Base-by-base conservation (phyloP, 1,140 invertebrate genomes). In the Ceratina australensis region DNA sequence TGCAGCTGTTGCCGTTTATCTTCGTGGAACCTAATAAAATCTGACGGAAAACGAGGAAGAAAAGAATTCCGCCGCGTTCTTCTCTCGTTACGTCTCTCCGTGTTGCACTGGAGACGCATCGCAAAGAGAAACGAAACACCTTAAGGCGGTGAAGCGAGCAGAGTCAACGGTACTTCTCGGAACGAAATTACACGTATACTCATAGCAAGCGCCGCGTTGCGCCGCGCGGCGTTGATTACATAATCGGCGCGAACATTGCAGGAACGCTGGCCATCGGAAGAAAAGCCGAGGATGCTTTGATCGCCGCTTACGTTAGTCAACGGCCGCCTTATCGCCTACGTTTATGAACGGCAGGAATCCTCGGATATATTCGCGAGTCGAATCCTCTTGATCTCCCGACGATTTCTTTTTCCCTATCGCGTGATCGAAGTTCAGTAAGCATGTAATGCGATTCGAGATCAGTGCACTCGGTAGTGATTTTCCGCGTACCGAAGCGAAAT, bases 171-270 rank as follows among this genome's bases (percentile, higher is more conserved):
- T 83, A 82, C 82, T 79, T 73, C 71, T 79, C 18, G 71, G 81
- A 83, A 79, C 64, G 22, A 82, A 83, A 82, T 82, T 82, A 79
- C 18, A 83, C 82, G 52, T 79, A 63, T 74, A 63, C 72, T 74
- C 73, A 33, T 68, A 68, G 80, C 65, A 67, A 15, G 59, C 66
- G 59, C 71, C 54, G 61, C 78, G 80, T 74, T 82, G 82, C 33
- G 33, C 33, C n/a, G 59, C 66, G 59, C 71, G 52, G 61, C 78
- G 81, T 79, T 82, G 82, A 83, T 83, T 83, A 63, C 76, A 82
- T 79, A 79, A 83, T 83, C 81, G 78, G 61, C 65, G 65, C 61
- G 49, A 33, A 60, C 65, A 20, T 59, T 52, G 68, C 67, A 81
- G 26, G 52, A 50, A 50, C 20, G 33, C 33, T 42, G 64, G 64